A percentile compares a stretch with the other conserved stretches of the same genome.
Evolutionary conservation across 2,113 vertebrate genomes (phyloP).

Genomic region (Gasterosteus aculeatus): DNA sequence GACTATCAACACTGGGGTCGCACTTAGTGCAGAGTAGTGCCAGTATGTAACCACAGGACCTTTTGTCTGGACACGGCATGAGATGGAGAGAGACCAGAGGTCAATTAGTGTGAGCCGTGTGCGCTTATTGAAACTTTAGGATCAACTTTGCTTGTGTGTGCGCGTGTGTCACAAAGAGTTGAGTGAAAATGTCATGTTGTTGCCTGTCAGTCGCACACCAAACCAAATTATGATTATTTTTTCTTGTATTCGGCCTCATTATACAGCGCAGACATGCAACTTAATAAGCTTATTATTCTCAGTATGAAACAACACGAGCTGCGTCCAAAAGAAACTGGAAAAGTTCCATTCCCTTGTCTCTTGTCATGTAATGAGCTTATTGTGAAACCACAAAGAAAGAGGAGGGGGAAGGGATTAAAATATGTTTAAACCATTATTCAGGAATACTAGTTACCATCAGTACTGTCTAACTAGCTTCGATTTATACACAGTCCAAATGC

Average conservation of each 20-base stretch:
- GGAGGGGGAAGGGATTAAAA: no score
- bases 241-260: neutral
- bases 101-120: constrained; percentile 44
- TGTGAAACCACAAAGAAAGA: no score
- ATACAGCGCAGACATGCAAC: neutral
- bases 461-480: neutral
- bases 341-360: neutral
- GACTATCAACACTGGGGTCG: constrained; percentile 22
- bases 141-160: constrained; percentile 24
- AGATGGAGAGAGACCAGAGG: constrained; percentile 28
- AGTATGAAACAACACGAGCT: neutral
- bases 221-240: neutral
- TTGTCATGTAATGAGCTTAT: no score
- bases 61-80: constrained; percentile 39
- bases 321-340: neutral
- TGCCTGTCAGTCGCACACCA: neutral
- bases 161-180: neutral
- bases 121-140: constrained; percentile 43
- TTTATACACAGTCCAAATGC: neutral
- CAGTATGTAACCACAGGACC: constrained; percentile 42
- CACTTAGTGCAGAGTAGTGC: constrained; percentile 18
- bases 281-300: neutral
- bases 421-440: no score
- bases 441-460: neutral
- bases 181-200: neutral